Evolutionary conservation across 1,140 invertebrate species (phyloP), one percentile per base, ranked within the genome.

Genomic region (Uloborus diversus): DNA sequence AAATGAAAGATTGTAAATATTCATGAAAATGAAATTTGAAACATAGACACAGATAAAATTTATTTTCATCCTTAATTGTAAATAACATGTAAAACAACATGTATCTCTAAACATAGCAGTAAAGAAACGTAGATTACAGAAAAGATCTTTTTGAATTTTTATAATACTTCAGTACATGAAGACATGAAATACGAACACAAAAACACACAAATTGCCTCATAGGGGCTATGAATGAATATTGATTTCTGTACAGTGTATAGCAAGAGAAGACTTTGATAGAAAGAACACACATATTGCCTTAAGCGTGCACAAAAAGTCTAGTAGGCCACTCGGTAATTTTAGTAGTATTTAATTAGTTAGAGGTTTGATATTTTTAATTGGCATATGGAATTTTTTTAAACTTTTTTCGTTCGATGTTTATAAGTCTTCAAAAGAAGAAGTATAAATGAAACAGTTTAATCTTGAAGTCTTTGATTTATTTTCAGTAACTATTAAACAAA

Each of bases 11-110:
- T n/a, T n/a, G n/a, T n/a, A n/a, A n/a, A n/a, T n/a, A n/a, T n/a
- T n/a, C n/a, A n/a, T n/a, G n/a, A n/a, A n/a, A n/a, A n/a, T n/a
- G n/a, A n/a, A n/a, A n/a, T n/a, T n/a, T n/a, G n/a, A n/a, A 42
- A 17, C 7, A 17, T 42, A 42, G 37, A 78, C 73, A 78, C 62
- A 66, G 61, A 79, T 59, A 79, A 79, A 69, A 79, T 69, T 79
- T 79, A 79, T 79, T 79, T 79, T 56, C 30, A 27, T 78, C 28
- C 9, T 23, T 61, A 61, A 23, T 61, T 28, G 57, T 61, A 69
- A 79, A 79, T 68, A 49, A 57, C 64, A 59, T 47, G 57, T 23
- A 68, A 66, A 79, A 51, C 28, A 23, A 61, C 33, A 61, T 20
- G 33, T 68, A 59, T 57, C 49, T 69, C 33, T 33, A 66, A 78